Base-by-base conservation (phyloP, 2,888 invertebrate genomes). In the Stramonita haemastoma region DNA sequence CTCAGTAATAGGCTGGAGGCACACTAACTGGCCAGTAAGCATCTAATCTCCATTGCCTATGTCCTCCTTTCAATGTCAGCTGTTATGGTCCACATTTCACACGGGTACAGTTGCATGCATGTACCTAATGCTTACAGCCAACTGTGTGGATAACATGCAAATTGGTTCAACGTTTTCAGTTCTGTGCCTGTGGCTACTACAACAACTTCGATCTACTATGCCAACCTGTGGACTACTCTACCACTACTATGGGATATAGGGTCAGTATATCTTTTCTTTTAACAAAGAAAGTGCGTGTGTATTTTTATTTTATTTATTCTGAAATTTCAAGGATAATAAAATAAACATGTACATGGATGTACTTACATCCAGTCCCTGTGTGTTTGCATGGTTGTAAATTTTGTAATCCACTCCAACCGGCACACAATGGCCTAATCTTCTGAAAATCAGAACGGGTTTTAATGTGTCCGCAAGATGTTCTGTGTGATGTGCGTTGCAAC, bases 211-310 rank as follows among this genome's bases (percentile, higher is more conserved):
- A 93, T 88, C 90, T 92, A n/a, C 86, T 89, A 32, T 94, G 94
- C 87, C 98, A 98, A 95, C 98, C 98, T 0, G 98, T 98, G 93
- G 97, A 97, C 91, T 97, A 98, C 93, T 97, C 97, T 86, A 97
- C 97, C 93, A 97, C 98, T 94, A 97, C 98, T 0, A 97, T 98
- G 95, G 98, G 92, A 29, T 34, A 92, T 13, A 90, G 93, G 77
- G 93, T 93, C 91, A 34, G 88, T 88, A 19, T 34, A 29, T 46
- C n/a, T 26, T 8, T 83, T 13, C 46, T 46, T 46, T 46, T 17
- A n/a, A 60, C 13, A 60, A 19, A 60, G 60, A 60, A 19, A 60
- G 60, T 34, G 79, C 2, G 34, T 32, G 32, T 0, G 79, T 32
- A 17, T 79, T 26, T 77, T 22, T 77, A n/a, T 66, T 46, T 2